Conservation (phyloP, 2,113 vertebrate species). For the Poeciliopsis retropinna region DNA sequence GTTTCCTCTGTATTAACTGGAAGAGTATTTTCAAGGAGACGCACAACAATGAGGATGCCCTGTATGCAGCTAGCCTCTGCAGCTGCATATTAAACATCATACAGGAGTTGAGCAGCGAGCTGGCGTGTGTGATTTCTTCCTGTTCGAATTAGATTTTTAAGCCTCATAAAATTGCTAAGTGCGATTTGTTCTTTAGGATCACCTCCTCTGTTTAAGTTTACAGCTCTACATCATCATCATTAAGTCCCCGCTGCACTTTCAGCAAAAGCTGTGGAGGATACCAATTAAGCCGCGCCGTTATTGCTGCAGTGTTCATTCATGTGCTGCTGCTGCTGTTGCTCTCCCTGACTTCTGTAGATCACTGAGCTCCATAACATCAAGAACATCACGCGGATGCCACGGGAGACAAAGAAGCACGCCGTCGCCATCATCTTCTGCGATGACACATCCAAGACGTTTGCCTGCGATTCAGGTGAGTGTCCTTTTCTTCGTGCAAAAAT, state of each 20-base stretch:
- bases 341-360: slow-evolving; percentile 81
- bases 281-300: slow-evolving; percentile 41
- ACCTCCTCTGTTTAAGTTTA: slow-evolving; percentile 21
- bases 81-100: not conserved
- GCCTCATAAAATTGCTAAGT: not conserved
- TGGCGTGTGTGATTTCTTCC: slow-evolving; percentile 7
- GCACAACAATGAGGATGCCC: slow-evolving; percentile 24
- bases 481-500: slow-evolving; percentile 13
- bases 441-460: slow-evolving; percentile 97
- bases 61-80: not conserved
- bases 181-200: slow-evolving; percentile 21
- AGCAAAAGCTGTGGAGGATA: slow-evolving; percentile 39
- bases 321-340: slow-evolving; percentile 65
- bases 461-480: slow-evolving; percentile 97
- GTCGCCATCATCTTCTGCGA: slow-evolving; percentile 98
- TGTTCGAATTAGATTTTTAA: slow-evolving; percentile 20
- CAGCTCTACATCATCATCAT: slow-evolving; percentile 26
- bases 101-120: not conserved
- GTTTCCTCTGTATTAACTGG: slow-evolving; percentile 40
- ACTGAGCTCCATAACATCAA: slow-evolving; percentile 98
- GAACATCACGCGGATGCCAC: slow-evolving; percentile 97
- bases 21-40: slow-evolving; percentile 34
- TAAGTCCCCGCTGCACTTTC: slow-evolving; percentile 53
- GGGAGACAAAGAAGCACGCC: slow-evolving; percentile 97
- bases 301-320: slow-evolving; percentile 51